Base-by-base conservation (phyloP, 2,113 vertebrate species). In the Pelecanus crispus region DNA sequence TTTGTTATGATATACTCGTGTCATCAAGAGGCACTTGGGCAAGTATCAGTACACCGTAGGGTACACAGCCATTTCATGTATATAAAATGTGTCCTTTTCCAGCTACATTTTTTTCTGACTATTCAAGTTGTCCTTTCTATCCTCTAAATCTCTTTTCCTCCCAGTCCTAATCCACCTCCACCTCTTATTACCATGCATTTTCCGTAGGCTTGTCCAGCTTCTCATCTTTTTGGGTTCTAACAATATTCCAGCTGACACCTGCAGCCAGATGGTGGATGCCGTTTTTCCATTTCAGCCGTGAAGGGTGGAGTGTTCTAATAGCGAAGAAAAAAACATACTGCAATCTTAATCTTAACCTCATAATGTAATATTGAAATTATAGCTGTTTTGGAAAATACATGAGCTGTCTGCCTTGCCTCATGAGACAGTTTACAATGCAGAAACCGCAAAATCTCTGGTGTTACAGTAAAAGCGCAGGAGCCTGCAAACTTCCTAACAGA, bases 31-130 rank as follows among this genome's bases (percentile, higher is more conserved):
- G 10, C n/a, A 2, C 36, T 44, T 2, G 3, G 15, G 56, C 66
- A 38, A 18, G 24, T 36, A 7, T 21, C 36, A 45, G 38, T 67
- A 19, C 65, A 15, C 10, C 1, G 0, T 0, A 38, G 40, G 17
- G 44, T 61, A 80, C 21, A 7, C 14, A 62, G 38, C 31, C 38
- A 13, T 36, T 61, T 2, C 28, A 13, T 3, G 0, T 17, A 0
- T 15, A n/a, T 22, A 34, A 90, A 72, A 44, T 21, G 9, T 1
- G 2, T 63, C 53, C 31, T 70, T 55, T 83, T 45, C 49, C 58
- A 56, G 44, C 9, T 86, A 20, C 11, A 3, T 12, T 36, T 79
- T 78, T 45, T 50, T 15, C 58, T 73, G 16, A 19, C 11, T 70
- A 2, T 49, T 74, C 28, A 53, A 10, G 2, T 29, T 78, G 24